Percentiles rank a stretch among this genome's conserved stretches.
Conservation (phyloP, 1,140 invertebrate genomes). For the Yoshiicerus persimilis region DNA sequence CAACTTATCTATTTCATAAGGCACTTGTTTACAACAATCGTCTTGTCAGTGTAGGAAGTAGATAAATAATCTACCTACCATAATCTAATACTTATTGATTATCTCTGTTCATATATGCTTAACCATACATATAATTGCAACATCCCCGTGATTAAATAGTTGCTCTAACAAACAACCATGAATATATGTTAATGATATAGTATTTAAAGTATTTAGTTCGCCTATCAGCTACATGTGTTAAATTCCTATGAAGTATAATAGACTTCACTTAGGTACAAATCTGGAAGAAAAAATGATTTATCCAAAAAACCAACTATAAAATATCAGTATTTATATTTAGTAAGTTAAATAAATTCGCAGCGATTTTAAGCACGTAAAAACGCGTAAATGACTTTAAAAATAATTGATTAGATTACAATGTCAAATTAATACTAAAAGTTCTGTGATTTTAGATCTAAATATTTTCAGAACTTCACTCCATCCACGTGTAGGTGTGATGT, state of each 20-base stretch:
- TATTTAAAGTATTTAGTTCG: no score
- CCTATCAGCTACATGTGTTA: background rate
- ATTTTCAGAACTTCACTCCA: background rate
- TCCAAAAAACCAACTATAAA: background rate
- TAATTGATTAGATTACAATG: background rate
- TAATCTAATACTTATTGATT: slow-evolving; percentile 9
- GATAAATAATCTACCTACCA: background rate
- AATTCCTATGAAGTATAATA: background rate
- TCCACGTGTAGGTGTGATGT: no score
- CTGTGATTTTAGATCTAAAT: background rate
- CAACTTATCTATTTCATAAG: background rate
- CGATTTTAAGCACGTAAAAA: background rate
- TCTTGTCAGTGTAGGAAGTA: background rate
- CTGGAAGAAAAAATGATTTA: background rate
- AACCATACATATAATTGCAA: background rate
- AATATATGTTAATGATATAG: no score
- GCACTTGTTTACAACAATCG: slow-evolving; percentile 10
- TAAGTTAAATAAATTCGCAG: background rate
- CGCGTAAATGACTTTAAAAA: slow-evolving; percentile 2
- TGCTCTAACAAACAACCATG: background rate
- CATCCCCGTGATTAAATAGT: background rate
- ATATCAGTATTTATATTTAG: background rate
- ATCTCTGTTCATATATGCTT: background rate
- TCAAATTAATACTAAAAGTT: background rate
- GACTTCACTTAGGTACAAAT: background rate